A percentile compares a stretch with the other conserved stretches of the same genome.
Evolutionary conservation across 2,797 vertebrate genomes (phyloP).

Genomic region (Coccyzus lansbergi): DNA sequence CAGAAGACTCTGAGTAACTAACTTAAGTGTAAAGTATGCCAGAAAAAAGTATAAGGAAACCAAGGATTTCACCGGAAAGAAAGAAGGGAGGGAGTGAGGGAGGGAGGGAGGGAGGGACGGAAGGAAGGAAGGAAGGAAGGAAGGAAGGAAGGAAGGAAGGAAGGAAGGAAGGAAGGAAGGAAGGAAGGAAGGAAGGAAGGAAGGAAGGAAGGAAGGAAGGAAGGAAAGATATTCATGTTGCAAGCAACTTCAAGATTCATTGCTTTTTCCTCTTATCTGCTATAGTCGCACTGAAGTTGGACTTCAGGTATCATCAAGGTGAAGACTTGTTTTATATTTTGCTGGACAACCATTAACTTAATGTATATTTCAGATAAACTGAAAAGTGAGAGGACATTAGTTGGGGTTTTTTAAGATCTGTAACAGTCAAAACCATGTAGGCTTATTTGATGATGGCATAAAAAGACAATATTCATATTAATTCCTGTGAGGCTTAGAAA

Average conservation of each 20-base stretch:
- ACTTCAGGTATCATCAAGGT: background rate
- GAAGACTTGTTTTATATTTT: background rate
- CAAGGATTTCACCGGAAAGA: background rate
- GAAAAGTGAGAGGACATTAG: background rate
- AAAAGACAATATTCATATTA: background rate
- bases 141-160: no score
- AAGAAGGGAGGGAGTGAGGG: no score
- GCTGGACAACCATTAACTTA: background rate
- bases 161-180: no score
- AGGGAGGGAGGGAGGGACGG: no score
- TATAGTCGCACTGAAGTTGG: background rate
- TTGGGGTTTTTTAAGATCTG: background rate
- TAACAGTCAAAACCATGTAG: background rate
- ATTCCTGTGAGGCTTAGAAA: background rate
- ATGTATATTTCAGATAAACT: background rate
- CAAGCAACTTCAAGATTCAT: background rate
- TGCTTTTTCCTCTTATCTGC: background rate
- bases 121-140: no score
- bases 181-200: no score
- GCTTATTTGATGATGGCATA: background rate
- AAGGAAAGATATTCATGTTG: no score
- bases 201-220: no score
- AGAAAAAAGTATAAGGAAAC: background rate
- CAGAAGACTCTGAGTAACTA: background rate
- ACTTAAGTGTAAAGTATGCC: background rate